Evolutionary conservation across 2,113 vertebrate genomes (phyloP).

Genomic region (Jaculus jaculus): DNA sequence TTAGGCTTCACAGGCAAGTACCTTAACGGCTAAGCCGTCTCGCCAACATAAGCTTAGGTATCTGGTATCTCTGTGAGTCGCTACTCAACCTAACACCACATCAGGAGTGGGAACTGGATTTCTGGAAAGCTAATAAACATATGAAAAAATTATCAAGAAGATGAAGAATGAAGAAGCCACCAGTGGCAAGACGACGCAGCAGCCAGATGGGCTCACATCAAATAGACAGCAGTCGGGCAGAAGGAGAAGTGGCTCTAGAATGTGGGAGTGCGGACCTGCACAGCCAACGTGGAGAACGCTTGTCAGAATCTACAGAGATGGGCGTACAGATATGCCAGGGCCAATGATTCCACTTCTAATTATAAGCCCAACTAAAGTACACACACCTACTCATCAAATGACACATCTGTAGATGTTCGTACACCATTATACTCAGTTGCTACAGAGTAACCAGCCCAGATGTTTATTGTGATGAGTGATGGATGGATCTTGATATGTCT

Average conservation of each 20-base stretch:
- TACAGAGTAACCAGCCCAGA: not conserved
- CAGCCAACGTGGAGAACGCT: not conserved
- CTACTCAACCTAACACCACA: not conserved
- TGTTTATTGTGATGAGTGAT: not conserved
- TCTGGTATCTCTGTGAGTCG: not conserved
- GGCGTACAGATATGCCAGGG: no score
- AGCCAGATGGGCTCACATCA: not conserved
- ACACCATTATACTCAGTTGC: not conserved
- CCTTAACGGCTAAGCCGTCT: no score
- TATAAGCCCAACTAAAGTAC: not conserved
- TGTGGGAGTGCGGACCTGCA: not conserved
- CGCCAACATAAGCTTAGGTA: no score
- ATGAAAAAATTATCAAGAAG: not conserved
- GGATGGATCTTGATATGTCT: not conserved
- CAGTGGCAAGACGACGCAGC: not conserved
- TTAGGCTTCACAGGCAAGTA: no score
- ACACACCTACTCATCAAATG: not conserved
- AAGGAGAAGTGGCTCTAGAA: not conserved
- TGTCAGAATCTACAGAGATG: not conserved
- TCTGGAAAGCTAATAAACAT: not conserved
- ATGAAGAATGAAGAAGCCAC: not conserved
- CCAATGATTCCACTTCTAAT: not conserved
- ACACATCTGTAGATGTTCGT: not conserved
- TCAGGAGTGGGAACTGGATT: not conserved
- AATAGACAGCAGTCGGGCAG: no score